These are phyloP conservation scores for Arion vulgaris DNA, from an alignment of 1,140 invertebrate species.

Conservation along the genomic window DNA sequence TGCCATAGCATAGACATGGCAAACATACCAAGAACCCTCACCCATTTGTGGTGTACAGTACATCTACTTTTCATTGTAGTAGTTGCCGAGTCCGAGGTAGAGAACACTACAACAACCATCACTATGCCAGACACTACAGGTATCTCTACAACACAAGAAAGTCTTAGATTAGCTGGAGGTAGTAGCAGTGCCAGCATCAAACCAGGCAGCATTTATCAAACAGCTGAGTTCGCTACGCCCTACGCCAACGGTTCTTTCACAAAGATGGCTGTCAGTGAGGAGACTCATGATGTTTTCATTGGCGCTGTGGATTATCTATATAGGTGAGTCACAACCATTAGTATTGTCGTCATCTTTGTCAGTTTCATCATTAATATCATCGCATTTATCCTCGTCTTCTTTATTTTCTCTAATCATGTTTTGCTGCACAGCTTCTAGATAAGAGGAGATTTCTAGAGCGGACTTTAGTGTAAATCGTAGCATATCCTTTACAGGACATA, in stretches of 20 bases:
- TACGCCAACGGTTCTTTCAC: constrained; percentile 70
- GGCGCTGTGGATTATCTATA: constrained; percentile 95
- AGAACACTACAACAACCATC: neutral
- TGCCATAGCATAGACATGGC: neutral
- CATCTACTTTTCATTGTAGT: neutral
- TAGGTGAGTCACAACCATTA: constrained; percentile 73
- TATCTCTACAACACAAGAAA: neutral
- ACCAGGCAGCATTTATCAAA: neutral
- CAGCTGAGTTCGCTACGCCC: constrained; percentile 40
- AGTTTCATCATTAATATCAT: too few species aligned
- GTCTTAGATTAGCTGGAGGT: neutral
- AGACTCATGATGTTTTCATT: constrained; percentile 92
- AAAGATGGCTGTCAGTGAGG: constrained; percentile 92
- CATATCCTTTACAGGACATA: too few species aligned
- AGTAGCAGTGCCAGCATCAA: neutral
- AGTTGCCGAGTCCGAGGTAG: neutral
- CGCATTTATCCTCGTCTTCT: too few species aligned
- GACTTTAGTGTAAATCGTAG: too few species aligned
- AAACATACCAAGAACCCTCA: neutral
- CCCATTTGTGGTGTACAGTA: neutral
- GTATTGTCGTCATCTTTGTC: too few species aligned
- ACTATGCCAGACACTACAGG: neutral
- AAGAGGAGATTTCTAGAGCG: too few species aligned
- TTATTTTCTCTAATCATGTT: too few species aligned
- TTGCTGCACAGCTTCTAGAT: too few species aligned